Evolutionary conservation across 1,140 invertebrate species (phyloP).

Genomic region (Micrasema longulum): DNA sequence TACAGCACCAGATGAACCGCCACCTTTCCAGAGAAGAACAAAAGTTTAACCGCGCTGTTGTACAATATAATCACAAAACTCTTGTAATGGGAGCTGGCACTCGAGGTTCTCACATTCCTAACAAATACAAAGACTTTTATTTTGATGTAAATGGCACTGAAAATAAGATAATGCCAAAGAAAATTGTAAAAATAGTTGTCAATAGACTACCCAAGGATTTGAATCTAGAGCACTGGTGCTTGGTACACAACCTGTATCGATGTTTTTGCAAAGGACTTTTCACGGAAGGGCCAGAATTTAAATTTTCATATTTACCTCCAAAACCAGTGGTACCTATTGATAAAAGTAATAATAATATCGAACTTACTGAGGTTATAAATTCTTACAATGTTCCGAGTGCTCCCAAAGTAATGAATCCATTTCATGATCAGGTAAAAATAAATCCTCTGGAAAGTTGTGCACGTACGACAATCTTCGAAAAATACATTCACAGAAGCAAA

Average conservation of each 20-base stretch:
- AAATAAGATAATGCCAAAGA: conserved; percentile 48
- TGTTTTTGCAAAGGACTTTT: conserved; percentile 57
- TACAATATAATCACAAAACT: conserved; percentile 60
- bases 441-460: not conserved
- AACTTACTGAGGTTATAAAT: too few relatives aligned
- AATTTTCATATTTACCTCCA: conserved; percentile 10
- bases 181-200: conserved; percentile 36
- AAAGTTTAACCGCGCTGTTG: conserved; percentile 64
- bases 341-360: too few relatives aligned
- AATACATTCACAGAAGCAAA: conserved; percentile 30
- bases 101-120: conserved; percentile 58
- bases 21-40: conserved; percentile 61
- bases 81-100: conserved; percentile 60
- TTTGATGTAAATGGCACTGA: conserved; percentile 28
- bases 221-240: conserved; percentile 58
- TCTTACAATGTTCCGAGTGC: too few relatives aligned
- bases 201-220: conserved; percentile 51
- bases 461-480: conserved; percentile 5
- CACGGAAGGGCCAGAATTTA: conserved; percentile 22
- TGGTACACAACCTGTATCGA: conserved; percentile 58
- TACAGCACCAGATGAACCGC: conserved; percentile 60
- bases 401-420: too few relatives aligned
- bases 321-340: too few relatives aligned
- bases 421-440: too few relatives aligned
- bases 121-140: conserved; percentile 60